phyloP scores from a whole-genome alignment of 2,888 invertebrate species.

The Saturnia pavonia region DNA sequence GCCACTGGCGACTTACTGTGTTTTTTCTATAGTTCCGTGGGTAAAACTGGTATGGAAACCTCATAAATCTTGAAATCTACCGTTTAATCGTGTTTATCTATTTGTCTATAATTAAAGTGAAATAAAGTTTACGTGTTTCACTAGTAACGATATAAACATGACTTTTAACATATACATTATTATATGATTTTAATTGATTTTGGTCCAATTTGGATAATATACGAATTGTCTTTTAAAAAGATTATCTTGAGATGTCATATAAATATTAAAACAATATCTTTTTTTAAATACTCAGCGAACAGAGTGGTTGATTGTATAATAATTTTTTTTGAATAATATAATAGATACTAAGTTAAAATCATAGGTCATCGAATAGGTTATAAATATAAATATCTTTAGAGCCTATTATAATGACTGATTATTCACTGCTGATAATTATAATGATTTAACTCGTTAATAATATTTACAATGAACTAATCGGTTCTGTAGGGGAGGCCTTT shows the following conservation, averaged over 20 bases:
- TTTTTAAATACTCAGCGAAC: too few relatives aligned
- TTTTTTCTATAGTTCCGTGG: slow-evolving; percentile 13
- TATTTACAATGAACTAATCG: not conserved
- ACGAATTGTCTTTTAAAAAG: too few relatives aligned
- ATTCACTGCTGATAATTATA: not conserved
- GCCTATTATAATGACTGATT: not conserved
- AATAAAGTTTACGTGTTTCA: not conserved
- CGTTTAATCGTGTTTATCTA: not conserved
- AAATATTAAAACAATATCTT: too few relatives aligned
- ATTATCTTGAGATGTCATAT: too few relatives aligned
- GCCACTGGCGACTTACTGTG: slow-evolving; percentile 16
- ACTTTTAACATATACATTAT: not conserved
- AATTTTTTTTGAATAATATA: too few relatives aligned
- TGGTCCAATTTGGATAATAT: too few relatives aligned
- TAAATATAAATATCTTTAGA: not conserved
- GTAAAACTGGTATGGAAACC: not conserved
- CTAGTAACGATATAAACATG: not conserved
- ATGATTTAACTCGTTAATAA: not conserved
- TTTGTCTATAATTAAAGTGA: slow-evolving; percentile 1
- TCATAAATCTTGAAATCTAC: slow-evolving; percentile 6
- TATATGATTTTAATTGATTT: not conserved
- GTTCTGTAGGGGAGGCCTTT: not conserved
- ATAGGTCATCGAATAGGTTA: not conserved
- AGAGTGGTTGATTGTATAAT: too few relatives aligned
- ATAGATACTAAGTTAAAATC: too few relatives aligned